phyloP scores from a whole-genome alignment of 2,888 invertebrate species.

The Machimus rusticus region DNA sequence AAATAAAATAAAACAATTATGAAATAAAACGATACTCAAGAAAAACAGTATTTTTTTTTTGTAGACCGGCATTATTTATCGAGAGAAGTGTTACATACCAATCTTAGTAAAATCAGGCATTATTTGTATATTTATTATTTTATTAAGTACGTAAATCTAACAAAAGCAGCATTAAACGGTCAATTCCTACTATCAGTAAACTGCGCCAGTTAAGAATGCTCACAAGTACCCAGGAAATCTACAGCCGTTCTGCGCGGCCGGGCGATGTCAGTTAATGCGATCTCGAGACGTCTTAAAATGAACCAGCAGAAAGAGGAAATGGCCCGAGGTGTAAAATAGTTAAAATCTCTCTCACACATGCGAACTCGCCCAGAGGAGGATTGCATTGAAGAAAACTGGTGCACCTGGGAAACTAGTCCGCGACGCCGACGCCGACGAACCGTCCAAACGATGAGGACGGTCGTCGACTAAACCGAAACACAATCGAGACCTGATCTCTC shows the following conservation, averaged over 20 bases:
- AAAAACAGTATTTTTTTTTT: too few species aligned
- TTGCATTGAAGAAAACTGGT: not conserved
- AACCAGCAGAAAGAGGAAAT: not conserved
- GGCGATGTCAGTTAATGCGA: constrained; percentile 19
- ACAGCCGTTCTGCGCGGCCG: not conserved
- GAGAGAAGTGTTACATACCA: not conserved
- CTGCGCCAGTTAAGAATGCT: not conserved
- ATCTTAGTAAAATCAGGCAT: not conserved
- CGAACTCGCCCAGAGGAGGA: not conserved
- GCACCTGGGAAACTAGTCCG: not conserved
- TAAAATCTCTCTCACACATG: not conserved
- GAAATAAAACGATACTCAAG: too few species aligned
- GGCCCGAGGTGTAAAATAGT: constrained; percentile 10
- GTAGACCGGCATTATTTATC: not conserved
- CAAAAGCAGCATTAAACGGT: not conserved
- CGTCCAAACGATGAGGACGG: not conserved
- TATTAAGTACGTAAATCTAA: not conserved
- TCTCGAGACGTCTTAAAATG: not conserved
- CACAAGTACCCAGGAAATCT: not conserved
- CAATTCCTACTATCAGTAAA: not conserved
- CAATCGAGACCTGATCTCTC: constrained; percentile 51
- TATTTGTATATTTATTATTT: not conserved
- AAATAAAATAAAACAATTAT: too few species aligned
- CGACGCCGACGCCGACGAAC: constrained; percentile 41
- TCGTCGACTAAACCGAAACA: not conserved